Evolutionary conservation across 1,140 invertebrate genomes (phyloP), one percentile per base, ranked within the genome.

Genomic region (Brachionus paranguensis): DNA sequence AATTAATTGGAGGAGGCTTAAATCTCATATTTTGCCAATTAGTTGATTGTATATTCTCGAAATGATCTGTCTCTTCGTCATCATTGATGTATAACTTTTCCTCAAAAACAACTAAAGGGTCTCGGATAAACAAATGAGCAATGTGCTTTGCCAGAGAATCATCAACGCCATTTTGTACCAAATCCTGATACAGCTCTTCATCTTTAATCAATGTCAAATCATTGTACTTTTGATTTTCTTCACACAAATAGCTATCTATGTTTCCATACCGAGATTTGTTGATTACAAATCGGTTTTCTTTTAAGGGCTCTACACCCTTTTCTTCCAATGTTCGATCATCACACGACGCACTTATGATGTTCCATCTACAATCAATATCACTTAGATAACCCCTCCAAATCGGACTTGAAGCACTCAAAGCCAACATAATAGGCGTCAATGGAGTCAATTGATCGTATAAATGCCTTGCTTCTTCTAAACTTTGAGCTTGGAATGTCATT

Each of bases 1-100:
- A 94, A 93, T 24, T 86, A 76, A 85, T 87, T 86, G 20, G 96
- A 84, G 98, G 97, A 64, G 96, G 96, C 90, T 99, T 99, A 90
- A 99, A 99, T 20, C 98, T 92, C 97, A 99, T 98, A 11, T 97
- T 98, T 91, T 99, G 97, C 98, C 98, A 99, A 91, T 99, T 99
- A 5, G 98, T 99, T 1, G 97, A 99, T 89, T 99, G 98, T 86
- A 99, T 98, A 88, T 99, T 99, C 94, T 84, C 83, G 27, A 84
- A 84, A 84, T 84, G 83, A 74, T 84, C 83, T 17, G 65, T 84
- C 43, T 84, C 83, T 78, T 84, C 37, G 24, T 65, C 60, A 47
- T 72, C 68, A 78, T 84, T 65, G 11, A 74, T 43, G 29, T 33
- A 8, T 11, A 84, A 50, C 89, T 97, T 98, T 89, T 99, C 98